phyloP scores from a whole-genome alignment of 1,140 invertebrate genomes.

The Lordiphosa clarofinis region DNA sequence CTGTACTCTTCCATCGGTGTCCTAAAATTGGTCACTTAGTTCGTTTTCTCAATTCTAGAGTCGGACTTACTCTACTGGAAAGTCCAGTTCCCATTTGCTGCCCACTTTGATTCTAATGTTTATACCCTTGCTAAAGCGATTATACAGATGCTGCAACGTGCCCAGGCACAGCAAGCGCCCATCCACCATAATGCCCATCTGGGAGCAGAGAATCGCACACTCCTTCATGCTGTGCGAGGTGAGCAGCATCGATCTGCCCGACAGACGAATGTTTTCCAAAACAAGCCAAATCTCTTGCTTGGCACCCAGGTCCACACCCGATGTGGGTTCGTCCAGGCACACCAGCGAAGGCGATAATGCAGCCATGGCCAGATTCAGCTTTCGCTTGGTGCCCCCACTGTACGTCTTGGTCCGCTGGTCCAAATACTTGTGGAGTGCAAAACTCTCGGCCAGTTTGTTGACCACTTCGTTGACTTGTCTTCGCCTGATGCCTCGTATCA shows the following conservation, averaged over 20 bases:
- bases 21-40: background rate
- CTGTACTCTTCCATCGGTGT: background rate
- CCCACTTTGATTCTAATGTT: conserved; percentile 64
- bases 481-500: conserved; percentile 26
- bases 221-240: conserved; percentile 88
- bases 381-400: conserved; percentile 92
- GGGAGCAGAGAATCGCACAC: conserved; percentile 87
- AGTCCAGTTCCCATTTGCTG: conserved; percentile 35
- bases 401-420: conserved; percentile 79
- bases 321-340: conserved; percentile 93
- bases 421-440: conserved; percentile 14
- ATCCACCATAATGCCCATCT: conserved; percentile 89
- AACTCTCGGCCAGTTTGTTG: conserved; percentile 8
- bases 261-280: conserved; percentile 50
- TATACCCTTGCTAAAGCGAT: conserved; percentile 78
- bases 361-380: conserved; percentile 92
- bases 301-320: conserved; percentile 94
- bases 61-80: too few relatives aligned
- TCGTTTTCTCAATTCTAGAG: background rate
- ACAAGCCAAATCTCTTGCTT: conserved; percentile 93
- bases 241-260: conserved; percentile 70
- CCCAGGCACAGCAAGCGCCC: conserved; percentile 83
- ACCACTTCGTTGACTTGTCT: conserved; percentile 2
- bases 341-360: conserved; percentile 87
- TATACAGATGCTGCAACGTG: conserved; percentile 72